These are phyloP conservation scores for Araneus ventricosus DNA, from an alignment of 1,140 invertebrate species.

Conservation along the genomic window DNA sequence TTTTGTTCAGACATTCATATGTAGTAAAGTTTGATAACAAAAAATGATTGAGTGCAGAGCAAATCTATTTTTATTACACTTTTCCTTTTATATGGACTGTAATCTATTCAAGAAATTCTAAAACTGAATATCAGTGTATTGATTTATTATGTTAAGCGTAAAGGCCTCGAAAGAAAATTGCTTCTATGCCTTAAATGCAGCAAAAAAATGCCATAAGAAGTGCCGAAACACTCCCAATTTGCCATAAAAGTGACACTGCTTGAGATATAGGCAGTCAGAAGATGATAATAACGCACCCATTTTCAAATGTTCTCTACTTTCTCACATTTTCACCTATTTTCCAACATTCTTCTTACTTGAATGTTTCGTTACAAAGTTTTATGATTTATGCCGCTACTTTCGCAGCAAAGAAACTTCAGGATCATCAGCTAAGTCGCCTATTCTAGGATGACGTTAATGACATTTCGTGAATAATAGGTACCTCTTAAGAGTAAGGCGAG, in stretches of 20 bases:
- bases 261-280: conserved; percentile 60
- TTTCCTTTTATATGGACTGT: neutral
- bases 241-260: conserved; percentile 71
- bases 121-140: conserved; percentile 66
- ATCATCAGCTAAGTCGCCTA: conserved; percentile 66
- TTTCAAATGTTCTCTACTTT: conserved; percentile 36
- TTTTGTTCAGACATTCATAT: neutral
- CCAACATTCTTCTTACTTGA: conserved; percentile 32
- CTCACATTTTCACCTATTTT: conserved; percentile 68
- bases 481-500: conserved; percentile 49
- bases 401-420: conserved; percentile 67
- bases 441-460: conserved; percentile 72
- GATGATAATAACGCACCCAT: conserved; percentile 56
- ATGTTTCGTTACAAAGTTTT: conserved; percentile 55
- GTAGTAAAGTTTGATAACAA: neutral
- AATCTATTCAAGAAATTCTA: conserved; percentile 45
- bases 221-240: conserved; percentile 65
- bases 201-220: conserved; percentile 71
- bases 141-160: conserved; percentile 57
- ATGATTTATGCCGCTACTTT: conserved; percentile 64
- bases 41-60: conserved; percentile 1
- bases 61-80: conserved; percentile 33
- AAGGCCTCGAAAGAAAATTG: conserved; percentile 48
- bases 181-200: conserved; percentile 59
- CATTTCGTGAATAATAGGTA: conserved; percentile 68